Conservation (phyloP, 2,113 vertebrate species). For the Cisticola juncidis region DNA sequence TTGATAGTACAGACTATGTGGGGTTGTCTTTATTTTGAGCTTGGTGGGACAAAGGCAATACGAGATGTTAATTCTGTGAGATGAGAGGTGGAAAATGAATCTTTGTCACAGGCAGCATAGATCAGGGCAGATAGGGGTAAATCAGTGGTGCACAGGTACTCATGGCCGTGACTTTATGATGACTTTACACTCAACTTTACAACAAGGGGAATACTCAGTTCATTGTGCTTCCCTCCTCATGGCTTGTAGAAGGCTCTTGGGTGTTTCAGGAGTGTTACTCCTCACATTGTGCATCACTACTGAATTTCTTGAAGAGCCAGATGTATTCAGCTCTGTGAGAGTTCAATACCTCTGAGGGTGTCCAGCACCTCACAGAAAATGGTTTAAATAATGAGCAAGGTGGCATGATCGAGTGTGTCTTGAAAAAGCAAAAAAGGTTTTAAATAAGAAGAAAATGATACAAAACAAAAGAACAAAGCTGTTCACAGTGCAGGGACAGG, state of each 20-base stretch:
- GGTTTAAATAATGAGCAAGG: no score
- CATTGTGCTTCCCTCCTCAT: rapidly evolving
- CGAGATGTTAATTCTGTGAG: rapidly evolving
- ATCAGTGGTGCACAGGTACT: background rate
- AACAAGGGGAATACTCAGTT: background rate
- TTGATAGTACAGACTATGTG: rapidly evolving
- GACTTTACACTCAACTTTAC: background rate
- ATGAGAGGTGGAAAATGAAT: background rate
- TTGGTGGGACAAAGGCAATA: background rate
- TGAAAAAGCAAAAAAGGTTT: no score
- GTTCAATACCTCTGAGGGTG: no score
- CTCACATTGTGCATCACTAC: no score
- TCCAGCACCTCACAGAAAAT: no score
- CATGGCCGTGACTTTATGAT: rapidly evolving
- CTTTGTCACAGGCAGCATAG: background rate
- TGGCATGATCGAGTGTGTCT: no score
- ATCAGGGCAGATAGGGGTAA: background rate
- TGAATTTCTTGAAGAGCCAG: no score
- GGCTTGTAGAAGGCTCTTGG: background rate
- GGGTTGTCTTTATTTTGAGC: background rate
- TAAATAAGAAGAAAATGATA: no score
- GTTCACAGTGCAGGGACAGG: no score
- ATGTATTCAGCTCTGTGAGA: no score
- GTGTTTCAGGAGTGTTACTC: background rate
- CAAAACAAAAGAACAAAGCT: no score